phyloP scores from a whole-genome alignment of 2,888 invertebrate genomes.

The Pocota personata region DNA sequence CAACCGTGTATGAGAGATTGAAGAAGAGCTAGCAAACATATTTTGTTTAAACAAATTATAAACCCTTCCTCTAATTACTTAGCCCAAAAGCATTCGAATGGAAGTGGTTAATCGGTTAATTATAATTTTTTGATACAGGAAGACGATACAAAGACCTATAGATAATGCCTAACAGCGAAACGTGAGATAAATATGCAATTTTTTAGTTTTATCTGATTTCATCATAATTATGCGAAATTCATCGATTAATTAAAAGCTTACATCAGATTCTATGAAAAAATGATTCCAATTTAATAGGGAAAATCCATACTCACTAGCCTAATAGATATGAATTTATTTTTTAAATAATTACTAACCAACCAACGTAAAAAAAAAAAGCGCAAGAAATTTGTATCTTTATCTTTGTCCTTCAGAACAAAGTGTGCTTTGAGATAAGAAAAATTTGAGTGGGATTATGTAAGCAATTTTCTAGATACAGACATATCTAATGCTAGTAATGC shows the following conservation, averaged over 20 bases:
- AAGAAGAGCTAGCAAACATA: not conserved
- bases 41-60: conserved; percentile 1
- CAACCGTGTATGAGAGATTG: not conserved
- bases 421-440: conserved; percentile 28
- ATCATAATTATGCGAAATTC: not conserved
- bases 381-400: conserved; percentile 21
- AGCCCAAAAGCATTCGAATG: not conserved
- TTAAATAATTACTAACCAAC: not conserved
- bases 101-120: conserved; percentile 8
- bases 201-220: conserved; percentile 2
- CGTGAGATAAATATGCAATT: conserved; percentile 36
- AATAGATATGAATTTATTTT: not conserved
- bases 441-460: conserved; percentile 26
- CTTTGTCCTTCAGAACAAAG: conserved; percentile 35
- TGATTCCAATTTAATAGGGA: conserved; percentile 12
- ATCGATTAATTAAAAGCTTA: conserved; percentile 24
- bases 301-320: not conserved
- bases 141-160: not conserved
- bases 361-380: not conserved
- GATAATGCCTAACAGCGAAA: not conserved
- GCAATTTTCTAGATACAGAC: conserved; percentile 7
- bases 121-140: conserved; percentile 20
- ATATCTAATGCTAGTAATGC: not conserved
- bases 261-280: conserved; percentile 14
- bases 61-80: not conserved